Evolutionary conservation across 2,113 vertebrate species (phyloP).

Genomic region (Mixornis gularis): DNA sequence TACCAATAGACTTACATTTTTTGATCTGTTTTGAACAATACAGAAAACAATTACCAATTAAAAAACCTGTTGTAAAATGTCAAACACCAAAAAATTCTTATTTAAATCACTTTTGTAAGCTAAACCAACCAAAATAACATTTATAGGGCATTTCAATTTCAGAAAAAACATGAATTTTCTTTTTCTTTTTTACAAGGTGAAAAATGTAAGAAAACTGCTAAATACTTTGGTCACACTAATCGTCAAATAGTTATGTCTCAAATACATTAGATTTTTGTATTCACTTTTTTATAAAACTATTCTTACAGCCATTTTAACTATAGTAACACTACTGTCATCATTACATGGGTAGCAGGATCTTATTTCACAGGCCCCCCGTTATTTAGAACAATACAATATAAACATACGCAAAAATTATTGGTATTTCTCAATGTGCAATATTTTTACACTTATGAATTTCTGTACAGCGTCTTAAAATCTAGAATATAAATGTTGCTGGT

Average conservation of each 20-base stretch:
- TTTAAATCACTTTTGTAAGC: conserved; percentile 77
- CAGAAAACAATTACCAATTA: conserved; percentile 89
- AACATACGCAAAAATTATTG: conserved; percentile 91
- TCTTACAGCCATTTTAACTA: conserved; percentile 97
- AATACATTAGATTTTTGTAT: conserved; percentile 88
- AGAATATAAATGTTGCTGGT: conserved; percentile 92
- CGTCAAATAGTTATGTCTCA: conserved; percentile 80
- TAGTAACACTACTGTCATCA: conserved; percentile 91
- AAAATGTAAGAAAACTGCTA: conserved; percentile 81
- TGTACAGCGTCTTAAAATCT: conserved; percentile 91
- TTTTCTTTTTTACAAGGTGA: conserved; percentile 71
- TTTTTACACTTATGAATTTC: conserved; percentile 84
- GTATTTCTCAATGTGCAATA: conserved; percentile 86
- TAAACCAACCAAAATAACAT: conserved; percentile 78
- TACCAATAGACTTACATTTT: conserved; percentile 81
- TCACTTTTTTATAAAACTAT: conserved; percentile 99
- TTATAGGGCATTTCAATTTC: conserved; percentile 65
- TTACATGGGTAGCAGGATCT: conserved; percentile 87
- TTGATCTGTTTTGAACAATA: conserved; percentile 82
- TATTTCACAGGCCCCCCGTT: conserved; percentile 85
- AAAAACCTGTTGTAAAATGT: conserved; percentile 83
- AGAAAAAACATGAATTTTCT: conserved; percentile 74
- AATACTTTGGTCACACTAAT: conserved; percentile 86
- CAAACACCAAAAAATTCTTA: conserved; percentile 78
- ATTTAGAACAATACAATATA: conserved; percentile 95